Conservation (phyloP, 2,888 invertebrate genomes). For the Acronicta leporina region DNA sequence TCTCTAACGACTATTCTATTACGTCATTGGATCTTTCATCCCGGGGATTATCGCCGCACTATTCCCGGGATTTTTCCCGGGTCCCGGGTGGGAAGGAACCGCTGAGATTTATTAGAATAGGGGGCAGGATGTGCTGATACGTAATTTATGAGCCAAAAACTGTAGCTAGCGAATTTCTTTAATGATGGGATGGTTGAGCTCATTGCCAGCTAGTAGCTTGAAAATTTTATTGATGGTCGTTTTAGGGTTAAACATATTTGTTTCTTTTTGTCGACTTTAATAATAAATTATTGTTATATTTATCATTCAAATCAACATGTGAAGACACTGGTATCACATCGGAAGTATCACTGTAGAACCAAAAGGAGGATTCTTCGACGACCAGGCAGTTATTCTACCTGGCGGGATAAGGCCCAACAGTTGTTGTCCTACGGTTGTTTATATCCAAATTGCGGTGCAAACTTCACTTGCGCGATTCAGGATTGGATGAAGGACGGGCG, state of each 20-base stretch:
- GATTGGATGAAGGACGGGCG: too few relatives aligned
- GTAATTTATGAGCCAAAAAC: conserved; percentile 75
- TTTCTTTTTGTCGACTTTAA: too few relatives aligned
- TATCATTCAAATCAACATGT: too few relatives aligned
- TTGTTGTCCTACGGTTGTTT: too few relatives aligned
- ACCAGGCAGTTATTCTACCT: too few relatives aligned
- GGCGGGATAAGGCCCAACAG: too few relatives aligned
- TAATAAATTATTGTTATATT: too few relatives aligned
- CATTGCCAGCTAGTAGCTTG: conserved; percentile 50
- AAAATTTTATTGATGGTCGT: conserved; percentile 27
- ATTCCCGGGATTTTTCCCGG: conserved; percentile 51
- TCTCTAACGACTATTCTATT: conserved; percentile 49
- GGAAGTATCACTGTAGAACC: too few relatives aligned
- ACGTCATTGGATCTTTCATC: conserved; percentile 42
- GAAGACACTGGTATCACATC: too few relatives aligned
- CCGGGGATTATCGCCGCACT: conserved; percentile 58
- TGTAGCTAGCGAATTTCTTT: conserved; percentile 70
- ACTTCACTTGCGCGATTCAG: too few relatives aligned
- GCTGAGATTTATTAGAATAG: conserved; percentile 66
- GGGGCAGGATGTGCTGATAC: conserved; percentile 68
- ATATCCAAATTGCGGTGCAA: too few relatives aligned
- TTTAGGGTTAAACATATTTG: conserved; percentile 28
- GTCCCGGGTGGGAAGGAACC: conserved; percentile 55
- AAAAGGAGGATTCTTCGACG: too few relatives aligned
- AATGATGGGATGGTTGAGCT: conserved; percentile 64